Evolutionary conservation across 2,797 vertebrate genomes (phyloP), one percentile per base, ranked within the genome.

Genomic region (Momotus momota): DNA sequence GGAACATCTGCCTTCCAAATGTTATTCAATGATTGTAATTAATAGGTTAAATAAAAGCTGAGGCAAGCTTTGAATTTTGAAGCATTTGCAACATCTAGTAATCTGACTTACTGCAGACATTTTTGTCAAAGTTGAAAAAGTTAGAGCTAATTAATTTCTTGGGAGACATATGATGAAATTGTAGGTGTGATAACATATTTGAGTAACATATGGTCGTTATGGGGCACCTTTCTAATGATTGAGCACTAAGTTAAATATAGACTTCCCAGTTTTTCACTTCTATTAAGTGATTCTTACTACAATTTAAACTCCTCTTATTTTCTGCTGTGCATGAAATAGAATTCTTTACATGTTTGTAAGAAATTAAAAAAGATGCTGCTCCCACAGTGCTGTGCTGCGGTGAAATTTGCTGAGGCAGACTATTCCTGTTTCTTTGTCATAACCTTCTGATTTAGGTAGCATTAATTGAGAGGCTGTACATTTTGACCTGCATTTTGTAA

Each of bases 41-140:
- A 98, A 98, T 98, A 98, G 98, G 98, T 98, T 98, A 98, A 98
- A 98, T 97, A 97, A 96, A 98, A 98, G 96, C 97, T 97, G 97
- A 97, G 94, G 96, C 97, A 97, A 96, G 97, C 97, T 97, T 97
- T 97, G 97, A 97, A 97, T 98, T 98, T 97, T 96, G 96, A 98
- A 98, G 95, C 97, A 90, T 98, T 98, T 98, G 97, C 93, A 98
- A 93, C 95, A 98, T 94, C 97, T 97, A 98, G 97, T 97, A 97
- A 96, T 97, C 94, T 98, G 98, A 98, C 97, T 98, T 98, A 96
- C 66, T 97, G 95, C 96, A 98, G 97, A 97, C 98, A 95, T 98
- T 98, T 98, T 98, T 98, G 98, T 98, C 97, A 98, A 98, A 98
- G 98, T 98, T 98, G 98, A 98, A 98, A 98, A 98, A 98, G 98